These are phyloP conservation scores for Orthonevra nobilis DNA, from an alignment of 2,888 invertebrate genomes.

Conservation along the genomic window DNA sequence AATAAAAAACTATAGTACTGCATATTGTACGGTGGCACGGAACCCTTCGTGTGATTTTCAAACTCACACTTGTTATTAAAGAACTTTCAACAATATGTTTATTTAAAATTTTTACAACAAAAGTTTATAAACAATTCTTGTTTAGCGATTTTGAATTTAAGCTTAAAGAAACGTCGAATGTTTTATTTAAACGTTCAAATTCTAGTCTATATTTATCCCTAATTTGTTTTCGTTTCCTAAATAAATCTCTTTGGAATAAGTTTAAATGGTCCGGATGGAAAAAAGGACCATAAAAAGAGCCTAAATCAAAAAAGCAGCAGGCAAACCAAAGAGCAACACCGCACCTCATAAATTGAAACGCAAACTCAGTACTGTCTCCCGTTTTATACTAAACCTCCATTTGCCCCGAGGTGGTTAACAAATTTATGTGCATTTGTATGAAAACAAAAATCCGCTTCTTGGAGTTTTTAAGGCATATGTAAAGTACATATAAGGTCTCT, in stretches of 20 bases:
- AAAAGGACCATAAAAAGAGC: slow-evolving; percentile 34
- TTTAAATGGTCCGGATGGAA: slow-evolving; percentile 42
- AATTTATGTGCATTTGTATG: slow-evolving; percentile 42
- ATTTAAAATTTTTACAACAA: no score
- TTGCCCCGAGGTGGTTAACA: slow-evolving; percentile 38
- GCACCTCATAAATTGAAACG: background rate
- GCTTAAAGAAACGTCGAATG: no score
- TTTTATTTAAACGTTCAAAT: no score
- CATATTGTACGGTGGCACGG: no score
- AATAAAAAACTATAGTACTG: no score
- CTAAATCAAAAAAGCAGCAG: slow-evolving; percentile 20
- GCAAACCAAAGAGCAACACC: background rate
- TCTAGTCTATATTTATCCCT: no score
- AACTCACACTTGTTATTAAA: no score
- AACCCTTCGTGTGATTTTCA: no score
- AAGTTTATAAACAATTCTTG: no score
- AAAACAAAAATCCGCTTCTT: slow-evolving; percentile 33
- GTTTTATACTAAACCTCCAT: slow-evolving; percentile 24
- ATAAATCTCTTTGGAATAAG: slow-evolving; percentile 42
- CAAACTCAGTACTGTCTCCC: background rate
- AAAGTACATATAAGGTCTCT: background rate
- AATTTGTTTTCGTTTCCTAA: no score
- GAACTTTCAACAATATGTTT: no score
- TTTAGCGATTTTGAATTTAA: no score
- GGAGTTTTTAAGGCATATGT: slow-evolving; percentile 4